A percentile compares a stretch with the other conserved stretches of the same genome.
phyloP scores from a whole-genome alignment of 2,797 vertebrate genomes.

The Tragopan temminckii region DNA sequence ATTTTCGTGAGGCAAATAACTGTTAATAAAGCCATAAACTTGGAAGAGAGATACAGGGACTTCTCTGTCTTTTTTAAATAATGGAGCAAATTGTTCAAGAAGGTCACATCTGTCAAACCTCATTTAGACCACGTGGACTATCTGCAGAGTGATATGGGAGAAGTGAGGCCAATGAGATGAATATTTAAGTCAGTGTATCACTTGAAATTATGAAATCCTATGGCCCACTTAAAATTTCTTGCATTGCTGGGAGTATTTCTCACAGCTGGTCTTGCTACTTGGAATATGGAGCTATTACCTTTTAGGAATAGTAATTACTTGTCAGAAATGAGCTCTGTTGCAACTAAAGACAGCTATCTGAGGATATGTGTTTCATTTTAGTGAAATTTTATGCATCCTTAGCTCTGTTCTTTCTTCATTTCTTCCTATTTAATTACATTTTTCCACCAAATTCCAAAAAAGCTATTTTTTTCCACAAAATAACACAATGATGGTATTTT shows the following conservation, averaged over 20 bases:
- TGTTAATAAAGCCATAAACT: neutral
- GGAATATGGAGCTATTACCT: rapidly evolving
- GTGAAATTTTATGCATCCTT: neutral
- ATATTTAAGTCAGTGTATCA: neutral
- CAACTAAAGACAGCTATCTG: neutral
- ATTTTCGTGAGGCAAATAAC: neutral
- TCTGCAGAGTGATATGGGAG: neutral
- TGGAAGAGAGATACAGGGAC: neutral
- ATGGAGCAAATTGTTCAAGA: neutral
- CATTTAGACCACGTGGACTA: neutral
- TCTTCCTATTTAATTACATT: neutral
- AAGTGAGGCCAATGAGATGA: neutral
- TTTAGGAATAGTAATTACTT: neutral
- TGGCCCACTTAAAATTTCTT: neutral
- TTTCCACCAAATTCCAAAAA: neutral
- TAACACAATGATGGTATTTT: neutral
- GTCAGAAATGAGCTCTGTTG: neutral
- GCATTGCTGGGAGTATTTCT: neutral
- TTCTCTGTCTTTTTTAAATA: neutral
- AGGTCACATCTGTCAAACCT: neutral
- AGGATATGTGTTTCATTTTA: neutral
- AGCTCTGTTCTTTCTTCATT: neutral
- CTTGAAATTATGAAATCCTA: neutral
- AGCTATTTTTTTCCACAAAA: neutral
- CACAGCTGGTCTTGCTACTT: neutral